A percentile compares a stretch with the other conserved stretches of the same genome.
Conservation (phyloP, 2,113 vertebrate species). For the Macaca nemestrina region DNA sequence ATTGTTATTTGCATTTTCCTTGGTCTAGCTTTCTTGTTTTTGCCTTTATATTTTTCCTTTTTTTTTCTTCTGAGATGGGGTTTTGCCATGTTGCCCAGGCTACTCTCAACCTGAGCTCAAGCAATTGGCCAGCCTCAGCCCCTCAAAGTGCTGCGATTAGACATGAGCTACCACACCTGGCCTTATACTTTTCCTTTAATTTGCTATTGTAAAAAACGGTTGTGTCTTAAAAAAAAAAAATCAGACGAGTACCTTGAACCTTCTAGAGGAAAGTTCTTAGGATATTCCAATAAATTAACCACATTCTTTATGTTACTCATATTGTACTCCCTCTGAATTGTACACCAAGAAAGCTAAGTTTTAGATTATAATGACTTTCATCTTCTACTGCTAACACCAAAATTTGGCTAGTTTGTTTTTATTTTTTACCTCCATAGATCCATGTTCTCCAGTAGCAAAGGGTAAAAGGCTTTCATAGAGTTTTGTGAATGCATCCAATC, state of each 20-base stretch:
- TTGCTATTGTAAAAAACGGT: background rate
- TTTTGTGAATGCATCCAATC: conserved; percentile 79
- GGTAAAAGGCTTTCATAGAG: conserved; percentile 83
- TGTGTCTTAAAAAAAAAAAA: background rate
- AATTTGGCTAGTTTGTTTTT: background rate
- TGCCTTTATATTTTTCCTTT: background rate
- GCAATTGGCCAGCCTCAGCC: too few relatives aligned
- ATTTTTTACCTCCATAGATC: conserved; percentile 71
- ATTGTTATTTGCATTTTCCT: background rate
- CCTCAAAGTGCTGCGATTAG: too few relatives aligned
- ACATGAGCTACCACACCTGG: too few relatives aligned
- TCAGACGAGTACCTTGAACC: background rate
- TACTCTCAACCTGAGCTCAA: too few relatives aligned
- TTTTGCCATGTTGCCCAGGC: too few relatives aligned
- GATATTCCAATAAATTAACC: background rate
- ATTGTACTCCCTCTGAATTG: background rate
- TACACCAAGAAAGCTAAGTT: background rate
- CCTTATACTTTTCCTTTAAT: background rate
- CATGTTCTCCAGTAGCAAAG: conserved; percentile 73
- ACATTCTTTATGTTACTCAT: background rate
- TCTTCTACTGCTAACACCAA: background rate
- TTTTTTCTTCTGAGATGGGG: background rate
- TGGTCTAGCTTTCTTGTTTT: background rate
- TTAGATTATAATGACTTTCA: background rate
- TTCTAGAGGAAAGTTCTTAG: background rate